Conservation (phyloP, 2,797 vertebrate genomes). For the Microctenopoma stevenorrisi region DNA sequence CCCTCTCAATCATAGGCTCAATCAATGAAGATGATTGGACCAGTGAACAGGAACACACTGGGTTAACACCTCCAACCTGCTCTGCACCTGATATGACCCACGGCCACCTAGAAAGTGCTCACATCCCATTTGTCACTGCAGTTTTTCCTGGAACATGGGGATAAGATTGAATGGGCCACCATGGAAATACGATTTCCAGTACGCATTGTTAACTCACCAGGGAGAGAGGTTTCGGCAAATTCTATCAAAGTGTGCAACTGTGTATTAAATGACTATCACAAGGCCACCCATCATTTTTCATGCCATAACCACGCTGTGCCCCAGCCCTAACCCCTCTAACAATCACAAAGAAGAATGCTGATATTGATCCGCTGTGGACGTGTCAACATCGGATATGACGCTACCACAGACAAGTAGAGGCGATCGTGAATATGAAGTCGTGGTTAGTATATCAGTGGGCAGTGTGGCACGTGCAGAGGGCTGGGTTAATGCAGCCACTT, state of each 20-base stretch:
- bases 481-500: conserved; percentile 62
- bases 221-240: conserved; percentile 79
- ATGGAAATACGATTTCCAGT: conserved; percentile 80
- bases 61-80: conserved; percentile 78
- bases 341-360: conserved; percentile 58
- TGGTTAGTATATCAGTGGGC: conserved; percentile 54
- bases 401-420: conserved; percentile 43
- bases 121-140: conserved; percentile 77
- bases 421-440: conserved; percentile 59
- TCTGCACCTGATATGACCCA: conserved; percentile 77
- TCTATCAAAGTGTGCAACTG: conserved; percentile 82
- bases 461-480: conserved; percentile 65
- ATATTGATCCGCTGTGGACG: conserved; percentile 70
- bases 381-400: conserved; percentile 53
- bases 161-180: conserved; percentile 76
- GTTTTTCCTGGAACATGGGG: conserved; percentile 63
- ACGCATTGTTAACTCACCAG: conserved; percentile 80
- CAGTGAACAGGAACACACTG: conserved; percentile 84
- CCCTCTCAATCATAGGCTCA: conserved; percentile 78
- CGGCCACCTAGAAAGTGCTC: conserved; percentile 64
- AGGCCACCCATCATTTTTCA: conserved; percentile 77
- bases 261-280: conserved; percentile 82
- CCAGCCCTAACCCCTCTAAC: conserved; percentile 48
- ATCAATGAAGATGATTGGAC: conserved; percentile 83
- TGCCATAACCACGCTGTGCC: conserved; percentile 66